These are phyloP conservation scores for Eristalis tenax DNA, from an alignment of 2,888 invertebrate species.

Conservation along the genomic window DNA sequence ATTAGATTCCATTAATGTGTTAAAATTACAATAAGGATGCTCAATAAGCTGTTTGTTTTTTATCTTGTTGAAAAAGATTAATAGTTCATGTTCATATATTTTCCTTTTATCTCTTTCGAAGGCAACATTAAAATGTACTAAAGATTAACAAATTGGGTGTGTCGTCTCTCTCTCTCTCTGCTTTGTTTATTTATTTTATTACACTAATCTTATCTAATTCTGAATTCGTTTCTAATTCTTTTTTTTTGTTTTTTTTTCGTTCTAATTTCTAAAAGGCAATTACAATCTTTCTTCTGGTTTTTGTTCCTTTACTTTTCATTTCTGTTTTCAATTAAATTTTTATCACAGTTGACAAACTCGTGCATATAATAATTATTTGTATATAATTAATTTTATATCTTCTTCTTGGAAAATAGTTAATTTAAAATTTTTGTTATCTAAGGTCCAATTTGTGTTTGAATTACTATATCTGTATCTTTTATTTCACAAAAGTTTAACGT, in stretches of 20 bases:
- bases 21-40: constrained; percentile 59
- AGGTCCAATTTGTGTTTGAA: neutral
- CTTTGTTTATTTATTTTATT: neutral
- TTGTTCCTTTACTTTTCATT: neutral
- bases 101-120: constrained; percentile 43
- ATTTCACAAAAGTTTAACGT: constrained; percentile 18
- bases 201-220: constrained; percentile 5
- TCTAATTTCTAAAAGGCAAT: constrained; percentile 64
- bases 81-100: constrained; percentile 17
- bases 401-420: constrained; percentile 6
- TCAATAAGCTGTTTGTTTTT: neutral
- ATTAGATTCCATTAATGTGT: constrained; percentile 53
- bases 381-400: neutral
- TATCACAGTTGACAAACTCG: constrained; percentile 70
- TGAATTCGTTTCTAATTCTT: constrained; percentile 28
- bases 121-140: constrained; percentile 67
- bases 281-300: constrained; percentile 44
- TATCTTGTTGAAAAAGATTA: constrained; percentile 29
- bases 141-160: constrained; percentile 44
- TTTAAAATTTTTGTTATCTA: constrained; percentile 22
- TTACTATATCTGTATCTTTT: neutral
- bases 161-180: constrained; percentile 4
- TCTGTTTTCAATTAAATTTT: constrained; percentile 43
- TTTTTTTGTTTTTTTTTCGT: constrained; percentile 18
- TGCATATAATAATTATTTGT: constrained; percentile 27